phyloP scores from a whole-genome alignment of 2,797 vertebrate species.

The Enteromius viviparus region DNA sequence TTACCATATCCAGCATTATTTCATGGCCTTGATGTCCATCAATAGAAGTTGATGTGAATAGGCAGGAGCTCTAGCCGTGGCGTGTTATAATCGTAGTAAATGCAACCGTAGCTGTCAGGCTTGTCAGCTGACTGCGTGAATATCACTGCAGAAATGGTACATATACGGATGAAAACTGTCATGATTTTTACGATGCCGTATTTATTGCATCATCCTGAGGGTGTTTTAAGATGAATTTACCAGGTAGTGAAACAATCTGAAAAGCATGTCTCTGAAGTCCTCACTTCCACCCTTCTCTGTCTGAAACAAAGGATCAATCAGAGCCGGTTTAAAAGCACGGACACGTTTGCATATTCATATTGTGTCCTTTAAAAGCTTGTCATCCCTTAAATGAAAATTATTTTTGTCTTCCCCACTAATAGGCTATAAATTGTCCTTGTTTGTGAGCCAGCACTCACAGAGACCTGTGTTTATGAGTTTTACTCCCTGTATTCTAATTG shows the following conservation, averaged over 20 bases:
- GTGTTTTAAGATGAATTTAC: constrained; percentile 30
- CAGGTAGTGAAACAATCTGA: constrained; percentile 27
- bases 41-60: constrained; percentile 40
- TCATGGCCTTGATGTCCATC: constrained; percentile 55
- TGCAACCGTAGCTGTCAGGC: constrained; percentile 41
- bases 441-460: constrained; percentile 75
- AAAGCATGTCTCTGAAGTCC: constrained; percentile 16
- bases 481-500: constrained; percentile 71
- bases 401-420: constrained; percentile 81
- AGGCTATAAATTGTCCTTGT: constrained; percentile 81
- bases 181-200: constrained; percentile 21
- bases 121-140: constrained; percentile 46
- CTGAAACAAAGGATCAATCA: constrained; percentile 26
- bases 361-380: constrained; percentile 74
- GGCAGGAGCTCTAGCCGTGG: constrained; percentile 25
- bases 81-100: constrained; percentile 55
- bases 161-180: constrained; percentile 43
- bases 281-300: neutral
- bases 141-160: constrained; percentile 39
- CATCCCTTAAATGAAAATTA: constrained; percentile 78
- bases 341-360: constrained; percentile 76
- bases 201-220: constrained; percentile 33
- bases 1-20: constrained; percentile 53
- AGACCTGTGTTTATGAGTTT: constrained; percentile 76
- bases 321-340: constrained; percentile 2